These are phyloP conservation scores for Virgularia gustaviana DNA, from an alignment of 92 coral and sea anemone species.

Conservation along the genomic window DNA sequence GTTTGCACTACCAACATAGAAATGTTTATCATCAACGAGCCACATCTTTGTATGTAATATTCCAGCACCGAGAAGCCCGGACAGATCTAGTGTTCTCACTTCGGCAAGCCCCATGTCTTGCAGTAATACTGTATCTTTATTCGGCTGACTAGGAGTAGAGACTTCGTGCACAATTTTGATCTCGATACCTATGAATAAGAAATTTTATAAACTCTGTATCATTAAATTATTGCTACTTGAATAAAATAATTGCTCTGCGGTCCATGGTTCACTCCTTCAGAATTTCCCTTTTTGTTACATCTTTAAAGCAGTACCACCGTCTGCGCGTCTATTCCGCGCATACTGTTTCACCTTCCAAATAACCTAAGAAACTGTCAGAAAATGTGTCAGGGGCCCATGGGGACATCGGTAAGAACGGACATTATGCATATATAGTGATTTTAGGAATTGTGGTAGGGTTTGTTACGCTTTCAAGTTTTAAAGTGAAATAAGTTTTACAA, in stretches of 20 bases:
- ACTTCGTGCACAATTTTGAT: slow-evolving; percentile 78
- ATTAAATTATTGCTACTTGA: not conserved
- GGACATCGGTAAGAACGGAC: no score
- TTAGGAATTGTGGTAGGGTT: no score
- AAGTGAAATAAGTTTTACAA: no score
- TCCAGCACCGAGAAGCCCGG: slow-evolving; percentile 61
- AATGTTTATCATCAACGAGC: slow-evolving; percentile 85
- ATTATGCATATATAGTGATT: no score
- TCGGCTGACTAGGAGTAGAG: slow-evolving; percentile 43
- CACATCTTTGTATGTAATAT: slow-evolving; percentile 92
- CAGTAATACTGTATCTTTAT: slow-evolving; percentile 65
- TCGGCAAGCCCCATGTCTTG: slow-evolving; percentile 64
- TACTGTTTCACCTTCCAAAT: no score
- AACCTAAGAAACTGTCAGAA: no score
- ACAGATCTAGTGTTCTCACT: slow-evolving; percentile 68
- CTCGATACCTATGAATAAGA: slow-evolving; percentile 59
- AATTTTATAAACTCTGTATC: not conserved
- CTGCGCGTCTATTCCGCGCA: no score
- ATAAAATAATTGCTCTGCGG: not conserved
- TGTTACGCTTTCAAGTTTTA: no score
- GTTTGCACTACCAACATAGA: slow-evolving; percentile 95
- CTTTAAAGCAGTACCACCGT: no score
- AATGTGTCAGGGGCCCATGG: no score
- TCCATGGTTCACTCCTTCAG: not conserved
- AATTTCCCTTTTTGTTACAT: not conserved